phyloP scores from a whole-genome alignment of 2,113 vertebrate species.

The Sarotherodon lohbergeri region DNA sequence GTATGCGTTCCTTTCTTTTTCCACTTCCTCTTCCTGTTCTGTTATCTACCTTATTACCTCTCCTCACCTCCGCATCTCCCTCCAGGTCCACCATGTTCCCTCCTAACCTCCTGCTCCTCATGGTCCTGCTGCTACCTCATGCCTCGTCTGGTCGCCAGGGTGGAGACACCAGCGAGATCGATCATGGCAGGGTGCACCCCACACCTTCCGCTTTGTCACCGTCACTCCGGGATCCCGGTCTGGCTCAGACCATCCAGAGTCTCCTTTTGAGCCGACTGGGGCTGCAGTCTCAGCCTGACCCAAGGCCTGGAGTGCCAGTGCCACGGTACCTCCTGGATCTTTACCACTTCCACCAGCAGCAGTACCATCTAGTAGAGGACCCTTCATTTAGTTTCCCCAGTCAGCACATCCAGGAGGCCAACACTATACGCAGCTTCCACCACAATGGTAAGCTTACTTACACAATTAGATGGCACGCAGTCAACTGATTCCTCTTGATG shows the following conservation, averaged over 20 bases:
- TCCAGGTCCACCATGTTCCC: conserved; percentile 80
- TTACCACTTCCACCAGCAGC: conserved; percentile 75
- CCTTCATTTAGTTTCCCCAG: conserved; percentile 70
- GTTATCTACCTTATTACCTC: neutral
- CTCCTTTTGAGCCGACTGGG: conserved; percentile 64
- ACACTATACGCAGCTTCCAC: conserved; percentile 78
- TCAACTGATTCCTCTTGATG: neutral
- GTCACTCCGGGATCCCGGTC: conserved; percentile 40
- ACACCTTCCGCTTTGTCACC: neutral
- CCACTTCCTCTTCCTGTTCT: neutral
- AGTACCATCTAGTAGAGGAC: conserved; percentile 73
- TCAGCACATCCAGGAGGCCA: conserved; percentile 72
- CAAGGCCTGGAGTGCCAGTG: conserved; percentile 59
- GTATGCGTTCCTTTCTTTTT: neutral
- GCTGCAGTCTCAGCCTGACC: conserved; percentile 69
- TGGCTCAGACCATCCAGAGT: conserved; percentile 68
- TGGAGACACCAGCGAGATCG: conserved; percentile 50
- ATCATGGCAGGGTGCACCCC: conserved; percentile 45
- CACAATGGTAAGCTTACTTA: conserved; percentile 65
- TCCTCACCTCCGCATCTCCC: neutral
- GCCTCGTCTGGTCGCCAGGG: conserved; percentile 71
- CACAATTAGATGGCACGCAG: neutral
- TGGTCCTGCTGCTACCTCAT: conserved; percentile 78
- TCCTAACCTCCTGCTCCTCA: conserved; percentile 79
- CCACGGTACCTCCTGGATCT: conserved; percentile 77